phyloP scores from a whole-genome alignment of 2,888 invertebrate species.

The Chironomus riparius region DNA sequence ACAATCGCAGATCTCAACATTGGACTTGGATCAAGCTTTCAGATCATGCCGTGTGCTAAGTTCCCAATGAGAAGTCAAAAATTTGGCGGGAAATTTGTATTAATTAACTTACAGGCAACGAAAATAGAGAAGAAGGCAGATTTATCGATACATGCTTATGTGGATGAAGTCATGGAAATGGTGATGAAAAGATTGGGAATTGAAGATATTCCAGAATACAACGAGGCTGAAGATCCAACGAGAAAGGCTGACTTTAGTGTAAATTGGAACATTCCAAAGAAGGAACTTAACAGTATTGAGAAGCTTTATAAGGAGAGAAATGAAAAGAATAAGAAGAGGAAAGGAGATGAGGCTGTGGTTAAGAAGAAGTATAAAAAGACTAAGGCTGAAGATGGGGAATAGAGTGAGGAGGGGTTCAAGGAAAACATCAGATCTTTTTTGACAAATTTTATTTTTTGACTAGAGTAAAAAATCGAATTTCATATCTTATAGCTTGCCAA shows the following conservation, averaged over 20 bases:
- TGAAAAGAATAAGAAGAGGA: slow-evolving; percentile 31
- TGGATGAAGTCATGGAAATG: slow-evolving; percentile 70
- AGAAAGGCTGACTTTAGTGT: slow-evolving; percentile 45
- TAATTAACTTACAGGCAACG: slow-evolving; percentile 95
- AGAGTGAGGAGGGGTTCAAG: too few species aligned
- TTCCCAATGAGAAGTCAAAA: slow-evolving; percentile 78
- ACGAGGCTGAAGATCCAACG: slow-evolving; percentile 56
- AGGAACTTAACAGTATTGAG: slow-evolving; percentile 52
- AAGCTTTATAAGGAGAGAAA: slow-evolving; percentile 47
- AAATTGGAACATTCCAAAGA: slow-evolving; percentile 65
- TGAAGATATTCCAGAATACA: slow-evolving; percentile 65
- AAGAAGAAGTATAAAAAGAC: background rate
- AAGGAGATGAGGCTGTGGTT: background rate
- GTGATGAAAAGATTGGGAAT: slow-evolving; percentile 65
- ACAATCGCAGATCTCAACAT: slow-evolving; percentile 84
- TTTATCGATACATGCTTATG: slow-evolving; percentile 77
- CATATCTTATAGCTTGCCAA: too few species aligned
- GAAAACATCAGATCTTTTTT: too few species aligned
- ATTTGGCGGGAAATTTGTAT: slow-evolving; percentile 78
- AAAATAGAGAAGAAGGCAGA: slow-evolving; percentile 93
- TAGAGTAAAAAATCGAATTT: too few species aligned
- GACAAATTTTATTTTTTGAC: too few species aligned
- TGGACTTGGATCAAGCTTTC: slow-evolving; percentile 92
- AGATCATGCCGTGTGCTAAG: slow-evolving; percentile 95
- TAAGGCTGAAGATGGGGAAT: too few species aligned